Evolutionary conservation across 2,113 vertebrate species (phyloP), one percentile per base, ranked within the genome.

Genomic region (Nerophis lumbriciformis): DNA sequence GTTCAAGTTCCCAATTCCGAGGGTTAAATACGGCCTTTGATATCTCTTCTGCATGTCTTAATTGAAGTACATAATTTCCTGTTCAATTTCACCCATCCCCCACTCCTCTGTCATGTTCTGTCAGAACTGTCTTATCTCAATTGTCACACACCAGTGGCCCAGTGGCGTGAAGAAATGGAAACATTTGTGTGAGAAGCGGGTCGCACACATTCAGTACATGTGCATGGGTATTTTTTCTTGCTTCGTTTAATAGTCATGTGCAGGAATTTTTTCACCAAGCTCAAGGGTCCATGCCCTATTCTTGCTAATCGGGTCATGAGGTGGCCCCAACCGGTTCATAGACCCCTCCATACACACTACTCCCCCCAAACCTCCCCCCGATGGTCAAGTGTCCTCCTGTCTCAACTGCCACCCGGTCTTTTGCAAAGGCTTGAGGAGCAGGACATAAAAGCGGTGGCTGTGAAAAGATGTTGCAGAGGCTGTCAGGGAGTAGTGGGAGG

Each of bases 1-100:
- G 71, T 80, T 45, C 42, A 45, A 45, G 42, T 61, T 45, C 42
- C 70, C 81, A 28, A 28, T 57, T 77, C 86, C 78, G 77, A 72
- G 83, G 78, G 84, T 82, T 69, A 65, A 81, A 68, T 82, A 77
- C 75, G 71, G 82, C 84, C 84, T 88, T 84, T 84, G 83, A 85
- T 81, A 85, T 88, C 70, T 86, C 74, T 56, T 72, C 76, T 14
- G 45, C 70, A 14, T 73, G 80, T 85, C 84, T 86, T 87, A 90
- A 88, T 87, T 83, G 87, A 85, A 85, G 83, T 83, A 80, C 80
- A 87, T 89, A 73, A 88, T 89, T 89, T 82, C 79, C 84, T 66
- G 75, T 88, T 86, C 75, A 71, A 76, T 88, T 81, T 86, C 63
- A 69, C 65, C 63, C 65, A 59, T 65, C 58, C 38, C 45, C 47